Evolutionary conservation across 1,140 invertebrate genomes (phyloP), one percentile per base, ranked within the genome.

Genomic region (Bilobella aurantiaca): DNA sequence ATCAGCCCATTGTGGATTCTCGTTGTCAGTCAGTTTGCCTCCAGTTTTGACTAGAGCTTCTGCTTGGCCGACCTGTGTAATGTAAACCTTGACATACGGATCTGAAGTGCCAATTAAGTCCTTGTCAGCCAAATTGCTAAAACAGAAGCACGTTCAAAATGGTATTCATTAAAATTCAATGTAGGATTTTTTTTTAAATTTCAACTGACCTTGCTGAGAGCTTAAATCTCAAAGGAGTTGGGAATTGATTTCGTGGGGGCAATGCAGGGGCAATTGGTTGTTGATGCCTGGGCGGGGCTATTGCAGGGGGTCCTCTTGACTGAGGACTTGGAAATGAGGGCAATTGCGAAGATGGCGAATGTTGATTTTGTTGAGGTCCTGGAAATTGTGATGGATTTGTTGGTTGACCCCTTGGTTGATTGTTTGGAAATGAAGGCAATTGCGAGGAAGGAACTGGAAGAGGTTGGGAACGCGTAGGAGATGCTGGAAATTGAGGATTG

Each of bases 1-100:
- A 25, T 72, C 66, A 5, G 58, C 56, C 47, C 58, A 72, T 3
- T 46, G 42, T 27, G 68, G 68, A 62, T 67, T 72, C 62, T 72
- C 71, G 8, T 28, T 66, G 49, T 72, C 71, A 16, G 42, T 47
- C 21, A 68, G 28, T 23, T 58, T 65, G 1, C 32, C 58, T 30
- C 68, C 69, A 1, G 25, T 62, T 25, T 66, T 66, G 42, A 72
- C 30, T 1, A 49, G 32, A 14, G 29, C 29, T 53, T 72, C 71
- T 3, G 49, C 5, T 5, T 5, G 12, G 14, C 53, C 27, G 21
- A 42, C 14, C 1, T 28, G 59, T 23, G 64, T 70, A 63, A 67
- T 67, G 29, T 25, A 69, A 0, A 69, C 63, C 46, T 68, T 68
- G 12, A 65, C 62, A 37, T 72, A 66, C 0, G 71, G 68, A 63